Evolutionary conservation across 2,888 invertebrate species (phyloP).

Genomic region (Philereme vetulata): DNA sequence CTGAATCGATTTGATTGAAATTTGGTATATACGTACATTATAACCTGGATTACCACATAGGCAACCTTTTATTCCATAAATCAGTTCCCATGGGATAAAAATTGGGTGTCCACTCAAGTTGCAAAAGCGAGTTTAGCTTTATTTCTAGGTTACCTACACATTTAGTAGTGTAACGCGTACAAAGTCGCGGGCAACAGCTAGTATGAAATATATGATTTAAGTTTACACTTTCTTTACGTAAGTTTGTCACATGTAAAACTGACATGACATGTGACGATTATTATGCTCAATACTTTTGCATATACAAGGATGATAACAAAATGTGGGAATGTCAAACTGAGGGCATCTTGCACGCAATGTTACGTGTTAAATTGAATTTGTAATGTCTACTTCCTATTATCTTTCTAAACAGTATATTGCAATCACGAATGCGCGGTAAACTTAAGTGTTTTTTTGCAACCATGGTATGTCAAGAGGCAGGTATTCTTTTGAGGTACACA

Average conservation of each 20-base stretch:
- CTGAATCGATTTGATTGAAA: too few relatives aligned
- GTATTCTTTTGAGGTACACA: too few relatives aligned
- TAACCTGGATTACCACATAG: too few relatives aligned
- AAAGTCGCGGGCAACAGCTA: neutral
- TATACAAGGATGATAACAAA: conserved; percentile 9
- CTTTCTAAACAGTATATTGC: neutral
- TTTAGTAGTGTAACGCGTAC: too few relatives aligned
- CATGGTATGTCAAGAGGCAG: too few relatives aligned
- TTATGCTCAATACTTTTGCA: neutral
- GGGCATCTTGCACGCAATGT: conserved; percentile 21
- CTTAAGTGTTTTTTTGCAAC: too few relatives aligned
- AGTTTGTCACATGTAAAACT: conserved; percentile 3
- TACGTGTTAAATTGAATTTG: conserved; percentile 18
- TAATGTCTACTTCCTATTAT: conserved; percentile 19
- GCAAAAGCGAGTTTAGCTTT: too few relatives aligned
- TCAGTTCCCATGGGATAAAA: too few relatives aligned
- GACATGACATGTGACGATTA: neutral
- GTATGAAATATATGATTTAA: conserved; percentile 1
- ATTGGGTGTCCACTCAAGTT: too few relatives aligned
- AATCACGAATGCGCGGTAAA: neutral
- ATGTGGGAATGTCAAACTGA: conserved; percentile 21
- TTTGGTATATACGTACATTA: too few relatives aligned
- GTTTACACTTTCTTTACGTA: conserved; percentile 6
- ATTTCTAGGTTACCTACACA: too few relatives aligned
- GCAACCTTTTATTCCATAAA: too few relatives aligned